A percentile compares a stretch with the other conserved stretches of the same genome.
Evolutionary conservation across 2,888 invertebrate species (phyloP).

Genomic region (Brachylomia viminalis): DNA sequence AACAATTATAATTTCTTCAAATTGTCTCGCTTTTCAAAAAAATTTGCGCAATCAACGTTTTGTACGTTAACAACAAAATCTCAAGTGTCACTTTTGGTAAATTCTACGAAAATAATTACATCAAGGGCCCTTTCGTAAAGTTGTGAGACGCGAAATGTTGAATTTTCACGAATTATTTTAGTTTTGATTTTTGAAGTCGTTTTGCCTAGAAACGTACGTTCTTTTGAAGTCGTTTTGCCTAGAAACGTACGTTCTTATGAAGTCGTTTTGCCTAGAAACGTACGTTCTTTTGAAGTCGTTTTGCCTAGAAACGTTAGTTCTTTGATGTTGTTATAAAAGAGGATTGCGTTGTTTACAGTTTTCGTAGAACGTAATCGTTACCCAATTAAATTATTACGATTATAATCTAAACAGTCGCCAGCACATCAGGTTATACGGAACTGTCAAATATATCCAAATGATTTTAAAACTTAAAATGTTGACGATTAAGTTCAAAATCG

Average conservation of each 20-base stretch:
- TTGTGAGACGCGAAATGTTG: background rate
- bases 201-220: conserved; percentile 1
- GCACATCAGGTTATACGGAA: too few species aligned
- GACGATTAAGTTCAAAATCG: too few species aligned
- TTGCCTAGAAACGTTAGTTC: conserved; percentile 2
- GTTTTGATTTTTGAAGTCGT: conserved; percentile 8
- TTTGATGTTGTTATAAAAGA: conserved; percentile 19
- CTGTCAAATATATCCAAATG: too few species aligned
- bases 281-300: too few species aligned
- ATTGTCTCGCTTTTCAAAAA: too few species aligned
- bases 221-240: conserved; percentile 7
- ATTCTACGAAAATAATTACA: conserved; percentile 19
- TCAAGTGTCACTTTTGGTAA: too few species aligned
- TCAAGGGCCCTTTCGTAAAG: background rate
- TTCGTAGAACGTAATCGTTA: background rate
- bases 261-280: background rate
- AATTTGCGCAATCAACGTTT: too few species aligned
- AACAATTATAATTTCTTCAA: too few species aligned
- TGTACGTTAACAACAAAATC: too few species aligned
- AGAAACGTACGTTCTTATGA: conserved; percentile 10
- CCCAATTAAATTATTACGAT: too few species aligned
- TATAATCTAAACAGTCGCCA: too few species aligned
- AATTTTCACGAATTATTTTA: conserved; percentile 20
- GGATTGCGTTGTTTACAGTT: background rate
- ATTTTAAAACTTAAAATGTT: too few species aligned